Conservation (phyloP, 2,113 vertebrate genomes). For the Sialia sialis region DNA sequence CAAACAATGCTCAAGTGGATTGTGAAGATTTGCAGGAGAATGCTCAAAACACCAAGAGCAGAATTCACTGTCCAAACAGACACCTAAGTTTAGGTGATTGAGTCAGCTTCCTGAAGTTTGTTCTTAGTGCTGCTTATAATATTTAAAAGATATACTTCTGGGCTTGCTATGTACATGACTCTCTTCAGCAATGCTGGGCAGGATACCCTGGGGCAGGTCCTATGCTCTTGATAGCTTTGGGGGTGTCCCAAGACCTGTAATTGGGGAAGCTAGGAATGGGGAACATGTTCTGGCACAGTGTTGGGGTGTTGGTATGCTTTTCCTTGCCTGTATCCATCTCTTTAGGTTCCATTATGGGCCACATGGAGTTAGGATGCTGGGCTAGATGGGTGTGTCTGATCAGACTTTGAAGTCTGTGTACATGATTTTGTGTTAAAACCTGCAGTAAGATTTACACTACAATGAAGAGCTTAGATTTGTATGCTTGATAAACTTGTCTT, state of each 20-base stretch:
- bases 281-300: not conserved
- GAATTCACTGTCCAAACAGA: not conserved
- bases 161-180: rapidly evolving
- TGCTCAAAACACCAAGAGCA: not conserved
- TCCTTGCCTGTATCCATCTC: not conserved
- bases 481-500: not conserved
- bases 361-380: not conserved
- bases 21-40: not conserved
- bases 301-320: not conserved
- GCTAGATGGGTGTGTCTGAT: not conserved
- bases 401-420: not conserved
- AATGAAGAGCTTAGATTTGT: not conserved
- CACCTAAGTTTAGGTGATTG: not conserved
- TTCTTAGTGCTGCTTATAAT: not conserved
- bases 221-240: not conserved
- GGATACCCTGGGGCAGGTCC: not conserved
- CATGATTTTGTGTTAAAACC: not conserved
- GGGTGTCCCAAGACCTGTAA: not conserved
- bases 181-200: not conserved
- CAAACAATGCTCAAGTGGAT: not conserved
- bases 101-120: not conserved
- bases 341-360: not conserved
- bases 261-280: not conserved
- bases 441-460: not conserved
- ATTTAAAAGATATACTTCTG: not conserved